Conservation (phyloP, 2,888 invertebrate species). For the Nymphalis urticae region DNA sequence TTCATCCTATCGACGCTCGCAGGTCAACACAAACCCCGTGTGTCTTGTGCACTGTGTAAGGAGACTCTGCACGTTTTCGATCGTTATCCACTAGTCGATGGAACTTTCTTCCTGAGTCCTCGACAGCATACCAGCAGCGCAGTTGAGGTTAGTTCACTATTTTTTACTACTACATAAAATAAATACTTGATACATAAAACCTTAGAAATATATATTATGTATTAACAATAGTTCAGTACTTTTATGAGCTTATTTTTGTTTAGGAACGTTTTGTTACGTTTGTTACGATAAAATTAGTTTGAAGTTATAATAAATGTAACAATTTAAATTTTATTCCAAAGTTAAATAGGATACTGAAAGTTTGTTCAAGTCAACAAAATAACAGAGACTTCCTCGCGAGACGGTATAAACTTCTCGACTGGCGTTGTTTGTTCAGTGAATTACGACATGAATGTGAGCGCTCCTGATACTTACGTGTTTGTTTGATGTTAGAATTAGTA, state of each 20-base stretch:
- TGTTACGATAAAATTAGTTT: slow-evolving; percentile 9
- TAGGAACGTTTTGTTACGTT: not conserved
- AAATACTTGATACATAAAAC: too few species aligned
- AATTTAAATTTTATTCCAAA: slow-evolving; percentile 47
- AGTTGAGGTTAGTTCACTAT: slow-evolving; percentile 85
- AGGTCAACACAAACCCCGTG: slow-evolving; percentile 92
- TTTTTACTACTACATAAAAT: too few species aligned
- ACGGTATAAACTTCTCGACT: slow-evolving; percentile 51
- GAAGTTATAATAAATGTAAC: slow-evolving; percentile 35
- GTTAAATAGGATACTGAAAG: slow-evolving; percentile 70
- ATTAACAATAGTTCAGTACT: too few species aligned
- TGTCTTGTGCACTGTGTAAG: slow-evolving; percentile 93
- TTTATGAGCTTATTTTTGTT: too few species aligned
- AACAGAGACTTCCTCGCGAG: slow-evolving; percentile 50
- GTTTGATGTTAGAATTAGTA: slow-evolving; percentile 66
- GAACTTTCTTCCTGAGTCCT: slow-evolving; percentile 98
- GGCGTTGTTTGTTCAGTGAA: slow-evolving; percentile 57
- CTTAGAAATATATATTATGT: too few species aligned
- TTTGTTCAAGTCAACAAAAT: slow-evolving; percentile 65
- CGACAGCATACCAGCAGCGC: slow-evolving; percentile 93
- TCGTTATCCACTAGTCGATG: slow-evolving; percentile 98
- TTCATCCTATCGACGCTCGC: slow-evolving; percentile 97
- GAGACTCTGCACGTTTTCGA: slow-evolving; percentile 96
- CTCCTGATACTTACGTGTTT: slow-evolving; percentile 56
- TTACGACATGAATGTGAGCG: slow-evolving; percentile 58